Percentiles rank a stretch among this genome's conserved stretches.
Evolutionary conservation across 2,113 vertebrate genomes (phyloP).

Genomic region (Bos indicus): DNA sequence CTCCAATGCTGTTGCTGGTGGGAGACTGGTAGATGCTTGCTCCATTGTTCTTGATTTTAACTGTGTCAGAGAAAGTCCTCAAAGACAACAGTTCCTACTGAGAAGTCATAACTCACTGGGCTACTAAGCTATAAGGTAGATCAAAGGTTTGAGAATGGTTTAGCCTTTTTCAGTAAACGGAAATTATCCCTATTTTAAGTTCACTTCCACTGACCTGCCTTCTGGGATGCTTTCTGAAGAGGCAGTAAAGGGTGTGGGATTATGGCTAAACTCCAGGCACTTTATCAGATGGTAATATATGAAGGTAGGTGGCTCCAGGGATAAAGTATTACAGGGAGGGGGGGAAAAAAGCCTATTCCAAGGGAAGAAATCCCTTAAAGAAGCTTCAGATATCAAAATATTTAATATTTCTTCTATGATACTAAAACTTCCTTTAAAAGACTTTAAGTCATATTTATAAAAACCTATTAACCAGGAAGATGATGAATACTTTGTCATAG

Average conservation of each 20-base stretch:
- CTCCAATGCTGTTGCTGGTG: neutral
- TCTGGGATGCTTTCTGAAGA: neutral
- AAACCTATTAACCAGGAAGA: neutral
- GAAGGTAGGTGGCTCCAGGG: too few species aligned
- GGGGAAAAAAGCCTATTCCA: neutral
- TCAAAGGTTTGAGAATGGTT: neutral
- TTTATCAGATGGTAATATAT: too few species aligned
- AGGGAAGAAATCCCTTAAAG: neutral
- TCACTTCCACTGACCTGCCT: neutral
- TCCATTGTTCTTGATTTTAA: neutral
- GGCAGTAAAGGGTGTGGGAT: neutral
- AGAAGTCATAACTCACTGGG: neutral
- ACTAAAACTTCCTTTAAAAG: neutral
- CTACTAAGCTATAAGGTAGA: neutral
- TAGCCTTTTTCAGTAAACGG: neutral
- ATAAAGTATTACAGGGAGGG: neutral
- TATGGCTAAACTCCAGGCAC: neutral
- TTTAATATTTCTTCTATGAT: neutral
- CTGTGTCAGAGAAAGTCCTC: neutral
- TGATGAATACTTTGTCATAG: neutral
- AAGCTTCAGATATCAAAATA: neutral
- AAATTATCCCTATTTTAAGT: neutral
- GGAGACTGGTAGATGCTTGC: neutral
- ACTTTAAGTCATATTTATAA: neutral
- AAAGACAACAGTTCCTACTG: neutral